Percentiles rank a stretch among this genome's conserved stretches.
Conservation (phyloP, 30 jellyfish, hydroid and myxozoan species). For the Nemopilema nomurai region DNA sequence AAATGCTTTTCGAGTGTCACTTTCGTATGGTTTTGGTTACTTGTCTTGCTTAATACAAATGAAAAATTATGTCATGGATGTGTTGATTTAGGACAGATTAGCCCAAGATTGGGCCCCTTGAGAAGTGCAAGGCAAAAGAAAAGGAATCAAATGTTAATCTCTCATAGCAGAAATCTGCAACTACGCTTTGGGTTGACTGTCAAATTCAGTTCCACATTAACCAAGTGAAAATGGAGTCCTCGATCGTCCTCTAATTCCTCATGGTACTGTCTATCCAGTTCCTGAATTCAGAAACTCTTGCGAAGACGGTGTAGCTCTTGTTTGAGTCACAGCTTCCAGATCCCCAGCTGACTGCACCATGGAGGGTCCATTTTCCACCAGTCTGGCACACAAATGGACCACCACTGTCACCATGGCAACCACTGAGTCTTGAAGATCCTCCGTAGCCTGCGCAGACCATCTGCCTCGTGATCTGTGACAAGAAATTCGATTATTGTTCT, state of each 20-base stretch:
- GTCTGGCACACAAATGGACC: slow-evolving; percentile 95
- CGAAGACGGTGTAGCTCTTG: slow-evolving; percentile 86
- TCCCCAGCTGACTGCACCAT: slow-evolving; percentile 99
- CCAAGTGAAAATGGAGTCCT: not conserved
- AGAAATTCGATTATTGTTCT: too few species aligned
- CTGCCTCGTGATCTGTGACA: slow-evolving; percentile 70
- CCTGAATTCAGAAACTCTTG: slow-evolving; percentile 69
- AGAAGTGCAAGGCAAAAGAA: not conserved
- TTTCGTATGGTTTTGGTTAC: too few species aligned
- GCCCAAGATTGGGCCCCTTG: too few species aligned
- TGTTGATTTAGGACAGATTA: too few species aligned
- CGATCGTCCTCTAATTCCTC: not conserved
- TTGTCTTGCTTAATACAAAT: too few species aligned
- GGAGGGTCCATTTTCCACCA: slow-evolving; percentile 83
- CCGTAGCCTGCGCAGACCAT: slow-evolving; percentile 98
- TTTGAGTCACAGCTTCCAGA: slow-evolving; percentile 65
- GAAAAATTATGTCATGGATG: too few species aligned
- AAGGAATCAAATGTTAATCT: too few species aligned
- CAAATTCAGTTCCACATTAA: not conserved
- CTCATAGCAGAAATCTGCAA: not conserved
- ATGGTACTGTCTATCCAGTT: slow-evolving; percentile 52
- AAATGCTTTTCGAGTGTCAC: too few species aligned
- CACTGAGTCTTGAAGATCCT: slow-evolving; percentile 73
- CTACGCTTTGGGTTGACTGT: not conserved
- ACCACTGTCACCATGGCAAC: slow-evolving; percentile 99